phyloP scores from a whole-genome alignment of 1,140 invertebrate species.

The Zophobas morio region DNA sequence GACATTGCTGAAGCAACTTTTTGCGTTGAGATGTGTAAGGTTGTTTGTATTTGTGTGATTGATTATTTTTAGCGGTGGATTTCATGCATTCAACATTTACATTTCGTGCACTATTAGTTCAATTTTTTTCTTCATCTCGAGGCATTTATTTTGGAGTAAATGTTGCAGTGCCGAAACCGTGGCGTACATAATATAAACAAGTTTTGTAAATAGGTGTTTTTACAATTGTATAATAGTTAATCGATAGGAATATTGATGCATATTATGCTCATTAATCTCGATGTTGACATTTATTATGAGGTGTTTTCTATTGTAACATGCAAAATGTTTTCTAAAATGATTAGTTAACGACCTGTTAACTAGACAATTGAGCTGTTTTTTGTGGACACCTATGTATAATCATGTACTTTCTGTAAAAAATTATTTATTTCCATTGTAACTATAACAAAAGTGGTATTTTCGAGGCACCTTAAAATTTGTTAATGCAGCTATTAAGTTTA shows the following conservation, averaged over 20 bases:
- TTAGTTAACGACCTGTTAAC: neutral
- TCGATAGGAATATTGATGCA: slow-evolving; percentile 54
- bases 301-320: slow-evolving; percentile 43
- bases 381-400: slow-evolving; percentile 2
- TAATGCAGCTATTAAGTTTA: slow-evolving; percentile 19
- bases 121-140: slow-evolving; percentile 26
- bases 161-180: slow-evolving; percentile 30
- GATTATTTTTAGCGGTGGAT: slow-evolving; percentile 40
- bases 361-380: neutral
- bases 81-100: slow-evolving; percentile 29
- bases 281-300: slow-evolving; percentile 50
- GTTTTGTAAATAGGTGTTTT: slow-evolving; percentile 56
- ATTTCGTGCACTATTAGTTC: slow-evolving; percentile 30
- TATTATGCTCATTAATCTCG: slow-evolving; percentile 55
- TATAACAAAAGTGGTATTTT: slow-evolving; percentile 24
- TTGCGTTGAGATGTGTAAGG: slow-evolving; percentile 11
- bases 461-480: slow-evolving; percentile 34
- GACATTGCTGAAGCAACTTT: slow-evolving; percentile 23
- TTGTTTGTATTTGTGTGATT: slow-evolving; percentile 43
- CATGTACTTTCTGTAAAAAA: slow-evolving; percentile 23
- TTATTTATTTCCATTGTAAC: slow-evolving; percentile 31
- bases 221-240: slow-evolving; percentile 56
- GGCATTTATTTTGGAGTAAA: slow-evolving; percentile 41
- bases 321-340: slow-evolving; percentile 22
- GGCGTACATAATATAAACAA: slow-evolving; percentile 19